Percentiles rank a stretch among this genome's conserved stretches.
Conservation (phyloP, 1,140 invertebrate genomes). For the Drosophila subobscura region DNA sequence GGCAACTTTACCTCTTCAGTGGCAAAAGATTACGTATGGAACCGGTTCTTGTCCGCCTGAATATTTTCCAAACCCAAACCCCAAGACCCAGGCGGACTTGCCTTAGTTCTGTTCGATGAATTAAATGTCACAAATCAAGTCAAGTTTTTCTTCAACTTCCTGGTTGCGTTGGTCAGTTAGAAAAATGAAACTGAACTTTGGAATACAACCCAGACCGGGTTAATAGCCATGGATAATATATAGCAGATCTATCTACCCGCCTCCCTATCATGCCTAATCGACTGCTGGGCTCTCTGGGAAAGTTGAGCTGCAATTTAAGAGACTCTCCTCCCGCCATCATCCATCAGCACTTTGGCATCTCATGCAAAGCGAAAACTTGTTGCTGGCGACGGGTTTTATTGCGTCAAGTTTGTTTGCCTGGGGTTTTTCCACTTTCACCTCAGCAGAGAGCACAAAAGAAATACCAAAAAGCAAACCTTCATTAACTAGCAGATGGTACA, state of each 20-base stretch:
- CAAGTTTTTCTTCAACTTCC: slow-evolving; percentile 45
- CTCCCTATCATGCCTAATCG: slow-evolving; percentile 13
- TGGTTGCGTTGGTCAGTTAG: slow-evolving; percentile 33
- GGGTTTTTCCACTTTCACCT: slow-evolving; percentile 73
- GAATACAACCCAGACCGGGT: neutral
- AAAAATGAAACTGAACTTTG: slow-evolving; percentile 24
- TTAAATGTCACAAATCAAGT: slow-evolving; percentile 62
- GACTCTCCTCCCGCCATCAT: slow-evolving; percentile 10
- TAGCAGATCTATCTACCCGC: too few relatives aligned
- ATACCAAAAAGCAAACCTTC: slow-evolving; percentile 9
- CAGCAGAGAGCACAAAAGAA: slow-evolving; percentile 30
- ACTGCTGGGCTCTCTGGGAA: slow-evolving; percentile 42
- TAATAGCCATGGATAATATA: too few relatives aligned
- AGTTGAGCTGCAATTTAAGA: slow-evolving; percentile 44
- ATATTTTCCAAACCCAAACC: slow-evolving; percentile 36
- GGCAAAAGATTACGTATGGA: slow-evolving; percentile 53
- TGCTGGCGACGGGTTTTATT: slow-evolving; percentile 54
- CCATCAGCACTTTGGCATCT: neutral
- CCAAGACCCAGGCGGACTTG: neutral
- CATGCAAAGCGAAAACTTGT: slow-evolving; percentile 57
- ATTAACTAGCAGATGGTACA: slow-evolving; percentile 9
- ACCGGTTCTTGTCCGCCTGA: slow-evolving; percentile 40
- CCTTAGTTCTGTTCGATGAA: slow-evolving; percentile 36
- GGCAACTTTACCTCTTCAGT: slow-evolving; percentile 24
- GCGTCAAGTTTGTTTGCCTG: slow-evolving; percentile 69